phyloP scores from a whole-genome alignment of 1,140 invertebrate species.

The Luehdorfia chinensis region DNA sequence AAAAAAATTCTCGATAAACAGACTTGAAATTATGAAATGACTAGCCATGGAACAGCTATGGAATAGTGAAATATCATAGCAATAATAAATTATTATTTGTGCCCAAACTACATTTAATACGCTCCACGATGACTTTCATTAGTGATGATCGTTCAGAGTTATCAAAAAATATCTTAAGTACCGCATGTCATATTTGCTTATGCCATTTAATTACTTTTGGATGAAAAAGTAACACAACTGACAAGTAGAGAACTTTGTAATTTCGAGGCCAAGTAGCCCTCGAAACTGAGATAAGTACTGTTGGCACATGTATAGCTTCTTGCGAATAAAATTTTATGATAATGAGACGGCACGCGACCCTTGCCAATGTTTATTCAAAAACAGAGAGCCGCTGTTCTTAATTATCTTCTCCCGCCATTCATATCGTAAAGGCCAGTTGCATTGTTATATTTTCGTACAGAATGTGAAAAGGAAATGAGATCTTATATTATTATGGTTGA shows the following conservation, averaged over 20 bases:
- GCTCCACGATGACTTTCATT: too few species aligned
- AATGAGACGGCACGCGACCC: conserved; percentile 5
- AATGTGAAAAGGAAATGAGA: too few species aligned
- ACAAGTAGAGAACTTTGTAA: neutral
- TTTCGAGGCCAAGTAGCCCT: neutral
- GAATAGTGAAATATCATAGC: too few species aligned
- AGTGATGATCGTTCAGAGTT: neutral
- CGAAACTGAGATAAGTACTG: conserved; percentile 6
- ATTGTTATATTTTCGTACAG: too few species aligned
- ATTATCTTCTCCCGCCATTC: neutral
- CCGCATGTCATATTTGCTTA: neutral
- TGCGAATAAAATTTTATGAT: conserved; percentile 13
- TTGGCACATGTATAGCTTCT: conserved; percentile 9
- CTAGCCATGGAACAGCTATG: too few species aligned
- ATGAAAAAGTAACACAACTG: conserved; percentile 1
- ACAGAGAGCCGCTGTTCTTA: neutral
- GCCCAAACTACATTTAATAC: too few species aligned
- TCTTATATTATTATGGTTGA: too few species aligned
- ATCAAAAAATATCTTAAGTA: neutral
- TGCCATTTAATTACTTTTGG: conserved; percentile 10
- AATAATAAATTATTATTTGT: too few species aligned
- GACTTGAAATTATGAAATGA: too few species aligned
- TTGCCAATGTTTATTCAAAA: conserved; percentile 11
- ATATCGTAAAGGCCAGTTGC: too few species aligned
- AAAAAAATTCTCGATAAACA: too few species aligned